Evolutionary conservation across 2,888 invertebrate species (phyloP).

Genomic region (Reticulitermes lucifugus): DNA sequence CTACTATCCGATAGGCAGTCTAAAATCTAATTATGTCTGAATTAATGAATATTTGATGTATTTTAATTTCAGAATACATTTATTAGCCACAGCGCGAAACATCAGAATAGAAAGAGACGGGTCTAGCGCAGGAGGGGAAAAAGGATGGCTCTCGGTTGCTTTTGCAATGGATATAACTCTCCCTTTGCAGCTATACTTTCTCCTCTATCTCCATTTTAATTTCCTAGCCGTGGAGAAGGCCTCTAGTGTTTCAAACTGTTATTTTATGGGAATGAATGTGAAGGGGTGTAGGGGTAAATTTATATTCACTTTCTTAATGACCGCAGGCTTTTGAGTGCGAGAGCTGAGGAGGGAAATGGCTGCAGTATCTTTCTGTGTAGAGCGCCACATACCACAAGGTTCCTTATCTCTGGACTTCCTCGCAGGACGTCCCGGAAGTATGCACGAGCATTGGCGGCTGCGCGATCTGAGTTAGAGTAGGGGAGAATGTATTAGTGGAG

Average conservation of each 20-base stretch:
- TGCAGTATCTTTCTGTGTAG: slow-evolving; percentile 4
- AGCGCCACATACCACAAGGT: not conserved
- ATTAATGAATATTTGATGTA: slow-evolving; percentile 47
- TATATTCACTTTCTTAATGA: slow-evolving; percentile 40
- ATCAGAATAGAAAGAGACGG: not conserved
- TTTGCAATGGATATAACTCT: not conserved
- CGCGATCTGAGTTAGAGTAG: not conserved
- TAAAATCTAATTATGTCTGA: slow-evolving; percentile 35
- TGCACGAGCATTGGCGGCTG: not conserved
- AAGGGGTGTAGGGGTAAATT: slow-evolving; percentile 19
- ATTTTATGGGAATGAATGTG: slow-evolving; percentile 30
- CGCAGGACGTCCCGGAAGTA: not conserved
- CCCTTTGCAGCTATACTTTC: not conserved
- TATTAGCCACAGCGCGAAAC: slow-evolving; percentile 25
- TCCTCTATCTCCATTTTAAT: slow-evolving; percentile 26
- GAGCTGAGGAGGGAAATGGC: not conserved
- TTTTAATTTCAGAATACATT: slow-evolving; percentile 45
- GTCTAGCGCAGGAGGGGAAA: not conserved
- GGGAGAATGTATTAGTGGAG: not conserved
- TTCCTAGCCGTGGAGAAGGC: slow-evolving; percentile 7
- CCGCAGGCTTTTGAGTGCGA: slow-evolving; percentile 16
- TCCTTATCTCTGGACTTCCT: not conserved
- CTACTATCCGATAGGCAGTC: not conserved
- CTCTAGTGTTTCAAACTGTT: slow-evolving; percentile 36
- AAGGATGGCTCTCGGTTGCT: not conserved